These are phyloP conservation scores for Halesus radiatus DNA, from an alignment of 1,140 invertebrate species.

Conservation along the genomic window DNA sequence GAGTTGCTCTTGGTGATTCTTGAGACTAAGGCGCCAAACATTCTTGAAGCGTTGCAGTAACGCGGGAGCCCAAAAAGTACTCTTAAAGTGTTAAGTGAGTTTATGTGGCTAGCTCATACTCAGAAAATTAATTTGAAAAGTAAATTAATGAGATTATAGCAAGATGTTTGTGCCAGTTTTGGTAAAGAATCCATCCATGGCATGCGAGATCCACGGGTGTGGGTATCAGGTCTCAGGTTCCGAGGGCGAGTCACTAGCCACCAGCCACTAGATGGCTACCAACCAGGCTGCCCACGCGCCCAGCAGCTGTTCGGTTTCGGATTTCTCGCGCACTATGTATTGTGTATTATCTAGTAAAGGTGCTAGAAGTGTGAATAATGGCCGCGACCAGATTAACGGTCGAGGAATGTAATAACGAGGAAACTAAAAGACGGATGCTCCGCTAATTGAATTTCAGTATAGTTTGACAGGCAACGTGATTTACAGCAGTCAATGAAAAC, in stretches of 20 bases:
- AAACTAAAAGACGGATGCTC: constrained; percentile 2
- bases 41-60: too few species aligned
- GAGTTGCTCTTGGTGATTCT: too few species aligned
- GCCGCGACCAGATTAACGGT: constrained; percentile 7
- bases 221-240: not conserved
- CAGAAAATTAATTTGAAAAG: too few species aligned
- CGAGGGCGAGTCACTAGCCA: not conserved
- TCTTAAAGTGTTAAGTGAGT: too few species aligned
- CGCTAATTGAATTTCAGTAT: constrained; percentile 11
- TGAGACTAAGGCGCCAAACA: too few species aligned
- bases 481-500: not conserved
- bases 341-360: not conserved
- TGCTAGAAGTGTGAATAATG: constrained; percentile 29
- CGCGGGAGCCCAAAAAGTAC: too few species aligned
- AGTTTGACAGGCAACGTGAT: constrained; percentile 16
- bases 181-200: too few species aligned
- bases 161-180: too few species aligned
- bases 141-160: too few species aligned
- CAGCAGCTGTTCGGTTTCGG: constrained; percentile 12
- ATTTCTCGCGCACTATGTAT: constrained; percentile 5
- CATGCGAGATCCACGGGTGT: not conserved
- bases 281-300: constrained; percentile 15
- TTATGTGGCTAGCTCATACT: too few species aligned
- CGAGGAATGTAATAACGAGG: not conserved
- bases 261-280: not conserved